Conservation (phyloP, 2,113 vertebrate species). For the Nesospiza acunhae region DNA sequence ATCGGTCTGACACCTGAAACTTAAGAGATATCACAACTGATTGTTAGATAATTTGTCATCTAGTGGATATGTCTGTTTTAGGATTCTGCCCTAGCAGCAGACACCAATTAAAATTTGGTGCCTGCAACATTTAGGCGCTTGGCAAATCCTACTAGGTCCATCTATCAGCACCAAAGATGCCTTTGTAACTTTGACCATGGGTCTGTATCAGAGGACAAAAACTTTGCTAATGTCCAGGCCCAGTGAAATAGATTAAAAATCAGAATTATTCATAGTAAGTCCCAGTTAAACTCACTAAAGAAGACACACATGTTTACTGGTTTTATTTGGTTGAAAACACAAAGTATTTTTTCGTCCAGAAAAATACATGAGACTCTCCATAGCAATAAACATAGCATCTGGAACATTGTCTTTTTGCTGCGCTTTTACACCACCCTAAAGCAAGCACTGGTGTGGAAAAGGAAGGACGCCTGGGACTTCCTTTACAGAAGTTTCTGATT, state of each 20-base stretch:
- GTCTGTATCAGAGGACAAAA: background rate
- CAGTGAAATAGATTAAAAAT: background rate
- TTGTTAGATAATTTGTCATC: background rate
- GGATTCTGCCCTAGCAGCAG: background rate
- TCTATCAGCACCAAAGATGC: background rate
- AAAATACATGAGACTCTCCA: background rate
- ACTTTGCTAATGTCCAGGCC: background rate
- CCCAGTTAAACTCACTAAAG: background rate
- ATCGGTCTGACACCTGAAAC: background rate
- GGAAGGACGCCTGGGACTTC: background rate
- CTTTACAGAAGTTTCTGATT: background rate
- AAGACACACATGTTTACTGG: background rate
- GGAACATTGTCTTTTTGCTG: background rate
- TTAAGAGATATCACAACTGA: background rate
- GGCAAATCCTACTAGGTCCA: background rate
- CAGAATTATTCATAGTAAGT: background rate
- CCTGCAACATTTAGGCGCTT: background rate
- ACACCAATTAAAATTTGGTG: background rate
- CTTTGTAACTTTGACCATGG: background rate
- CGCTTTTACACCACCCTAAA: background rate
- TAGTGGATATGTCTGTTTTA: background rate
- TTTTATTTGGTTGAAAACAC: background rate
- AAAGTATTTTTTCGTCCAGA: background rate
- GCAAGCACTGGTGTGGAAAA: background rate
- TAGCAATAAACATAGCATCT: background rate